Evolutionary conservation across 2,888 invertebrate species (phyloP).

Genomic region (Sipha maydis): DNA sequence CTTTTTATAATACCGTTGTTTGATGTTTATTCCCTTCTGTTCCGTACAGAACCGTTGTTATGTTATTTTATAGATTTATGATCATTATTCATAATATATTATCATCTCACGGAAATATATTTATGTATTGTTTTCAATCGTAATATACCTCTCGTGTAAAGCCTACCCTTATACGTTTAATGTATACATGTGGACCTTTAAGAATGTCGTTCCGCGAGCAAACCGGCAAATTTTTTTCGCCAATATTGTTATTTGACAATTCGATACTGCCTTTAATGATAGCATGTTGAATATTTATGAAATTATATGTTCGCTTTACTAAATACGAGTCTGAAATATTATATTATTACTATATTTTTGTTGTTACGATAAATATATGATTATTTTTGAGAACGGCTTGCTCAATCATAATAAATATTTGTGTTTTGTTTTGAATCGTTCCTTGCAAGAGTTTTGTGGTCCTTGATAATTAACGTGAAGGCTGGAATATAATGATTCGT

Average conservation of each 20-base stretch:
- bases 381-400: slow-evolving; percentile 35
- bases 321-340: slow-evolving; percentile 31
- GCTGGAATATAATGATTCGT: too few relatives aligned
- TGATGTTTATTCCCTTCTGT: background rate
- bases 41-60: background rate
- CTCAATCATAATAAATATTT: slow-evolving; percentile 20
- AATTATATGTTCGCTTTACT: background rate
- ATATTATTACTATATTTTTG: slow-evolving; percentile 1
- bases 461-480: too few relatives aligned
- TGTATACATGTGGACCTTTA: too few relatives aligned
- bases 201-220: background rate
- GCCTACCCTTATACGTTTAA: background rate
- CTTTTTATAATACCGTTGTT: background rate
- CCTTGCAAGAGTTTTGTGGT: too few relatives aligned
- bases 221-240: background rate
- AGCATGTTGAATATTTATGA: background rate
- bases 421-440: background rate
- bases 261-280: background rate
- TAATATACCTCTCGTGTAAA: background rate
- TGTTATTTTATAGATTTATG: background rate
- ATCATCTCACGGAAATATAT: background rate
- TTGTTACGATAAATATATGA: slow-evolving; percentile 29
- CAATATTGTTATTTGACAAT: background rate
- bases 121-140: background rate
- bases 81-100: background rate